Evolutionary conservation across 2,888 invertebrate species (phyloP).

Genomic region (Drosophila demipolita): DNA sequence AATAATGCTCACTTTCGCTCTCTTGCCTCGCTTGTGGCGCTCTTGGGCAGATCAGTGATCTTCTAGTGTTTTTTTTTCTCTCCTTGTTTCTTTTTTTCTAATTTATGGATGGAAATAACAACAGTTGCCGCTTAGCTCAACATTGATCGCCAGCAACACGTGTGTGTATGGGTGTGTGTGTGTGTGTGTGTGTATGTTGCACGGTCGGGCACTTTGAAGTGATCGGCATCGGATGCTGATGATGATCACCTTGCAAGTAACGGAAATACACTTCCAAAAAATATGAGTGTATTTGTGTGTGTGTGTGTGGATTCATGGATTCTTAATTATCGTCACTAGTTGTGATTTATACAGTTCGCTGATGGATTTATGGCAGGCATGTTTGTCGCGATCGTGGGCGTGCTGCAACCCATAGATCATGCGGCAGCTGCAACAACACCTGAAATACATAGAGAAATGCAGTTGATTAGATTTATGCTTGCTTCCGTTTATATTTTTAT

Average conservation of each 20-base stretch:
- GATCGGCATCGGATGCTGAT: slow-evolving; percentile 60
- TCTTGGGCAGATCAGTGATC: slow-evolving; percentile 52
- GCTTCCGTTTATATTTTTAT: slow-evolving; percentile 45
- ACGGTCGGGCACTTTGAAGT: slow-evolving; percentile 62
- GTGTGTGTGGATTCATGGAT: slow-evolving; percentile 34
- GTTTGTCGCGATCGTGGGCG: slow-evolving; percentile 61
- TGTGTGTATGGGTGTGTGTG: slow-evolving; percentile 59
- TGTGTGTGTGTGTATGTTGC: slow-evolving; percentile 54
- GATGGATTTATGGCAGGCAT: slow-evolving; percentile 79
- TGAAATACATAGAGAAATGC: slow-evolving; percentile 55
- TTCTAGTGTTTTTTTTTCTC: slow-evolving; percentile 38
- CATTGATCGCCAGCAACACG: slow-evolving; percentile 72
- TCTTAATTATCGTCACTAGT: slow-evolving; percentile 67
- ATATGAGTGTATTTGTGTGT: background rate
- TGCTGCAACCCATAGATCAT: slow-evolving; percentile 66
- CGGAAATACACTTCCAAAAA: slow-evolving; percentile 64
- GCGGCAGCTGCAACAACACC: slow-evolving; percentile 65
- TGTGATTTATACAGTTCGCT: slow-evolving; percentile 69
- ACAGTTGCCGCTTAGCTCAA: slow-evolving; percentile 52
- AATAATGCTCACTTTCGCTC: slow-evolving; percentile 20
- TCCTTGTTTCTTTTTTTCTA: slow-evolving; percentile 42
- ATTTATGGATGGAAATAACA: slow-evolving; percentile 66
- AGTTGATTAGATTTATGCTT: slow-evolving; percentile 68
- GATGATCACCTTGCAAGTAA: slow-evolving; percentile 74
- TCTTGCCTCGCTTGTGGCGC: slow-evolving; percentile 26